Conservation (phyloP, 2,888 invertebrate genomes). For the Eilema sororculum region DNA sequence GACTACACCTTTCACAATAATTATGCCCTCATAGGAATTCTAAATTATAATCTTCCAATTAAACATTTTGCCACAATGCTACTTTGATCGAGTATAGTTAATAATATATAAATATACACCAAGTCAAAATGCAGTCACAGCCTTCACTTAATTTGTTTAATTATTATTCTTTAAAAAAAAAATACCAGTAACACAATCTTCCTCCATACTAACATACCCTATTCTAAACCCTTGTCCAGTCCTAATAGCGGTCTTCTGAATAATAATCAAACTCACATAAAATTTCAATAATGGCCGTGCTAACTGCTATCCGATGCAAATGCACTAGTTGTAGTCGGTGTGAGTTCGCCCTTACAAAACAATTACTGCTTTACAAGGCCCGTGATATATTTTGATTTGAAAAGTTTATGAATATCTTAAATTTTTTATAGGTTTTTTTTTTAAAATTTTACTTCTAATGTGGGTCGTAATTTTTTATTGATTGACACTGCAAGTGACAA, state of each 20-base stretch:
- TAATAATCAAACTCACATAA: slow-evolving; percentile 86
- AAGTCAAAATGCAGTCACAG: too few species aligned
- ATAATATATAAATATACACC: too few species aligned
- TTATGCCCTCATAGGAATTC: too few species aligned
- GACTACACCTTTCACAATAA: too few species aligned
- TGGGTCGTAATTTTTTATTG: background rate
- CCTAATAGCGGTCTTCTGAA: slow-evolving; percentile 86
- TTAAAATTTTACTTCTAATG: background rate
- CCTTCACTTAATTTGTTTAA: background rate
- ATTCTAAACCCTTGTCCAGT: slow-evolving; percentile 78
- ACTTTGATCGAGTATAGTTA: too few species aligned
- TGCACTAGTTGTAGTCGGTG: slow-evolving; percentile 49
- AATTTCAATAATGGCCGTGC: slow-evolving; percentile 84
- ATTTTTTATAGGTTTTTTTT: background rate
- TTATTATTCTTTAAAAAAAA: too few species aligned
- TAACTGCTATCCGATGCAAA: slow-evolving; percentile 82
- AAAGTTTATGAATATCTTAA: slow-evolving; percentile 32
- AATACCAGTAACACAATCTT: slow-evolving; percentile 24
- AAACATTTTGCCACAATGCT: too few species aligned
- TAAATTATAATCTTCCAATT: too few species aligned
- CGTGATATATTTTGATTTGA: slow-evolving; percentile 41
- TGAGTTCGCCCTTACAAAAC: slow-evolving; percentile 51
- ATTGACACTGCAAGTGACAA: background rate
- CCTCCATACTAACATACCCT: slow-evolving; percentile 58
- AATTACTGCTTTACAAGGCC: slow-evolving; percentile 58